Base-by-base conservation (phyloP, 2,113 vertebrate species). In the Chaetorhynchus papuensis region DNA sequence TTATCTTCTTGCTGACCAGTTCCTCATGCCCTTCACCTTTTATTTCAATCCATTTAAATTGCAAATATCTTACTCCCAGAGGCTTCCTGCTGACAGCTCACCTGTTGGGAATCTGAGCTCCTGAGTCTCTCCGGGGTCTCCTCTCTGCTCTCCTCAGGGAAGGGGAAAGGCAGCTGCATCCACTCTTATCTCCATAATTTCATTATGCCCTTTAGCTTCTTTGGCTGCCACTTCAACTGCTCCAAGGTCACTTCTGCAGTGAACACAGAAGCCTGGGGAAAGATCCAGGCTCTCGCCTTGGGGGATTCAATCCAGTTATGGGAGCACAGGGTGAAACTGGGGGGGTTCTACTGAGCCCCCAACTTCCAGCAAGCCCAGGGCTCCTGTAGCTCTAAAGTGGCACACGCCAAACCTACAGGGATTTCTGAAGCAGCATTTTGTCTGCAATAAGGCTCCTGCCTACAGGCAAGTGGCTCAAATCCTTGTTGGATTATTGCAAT, bases 21-120 rank as follows among this genome's bases (percentile, higher is more conserved):
- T 80, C 61, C 75, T 96, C 27, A 3, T n/a, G 74, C n/a, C 53
- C 69, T 76, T 77, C 54, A 22, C 35, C 35, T 96, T 87, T 79
- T 44, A 59, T 88, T 95, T 77, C 39, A 77, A n/a, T 19, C 19
- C 7, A 68, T 94, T 96, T 94, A 49, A 91, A 85, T 90, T 95
- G 45, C 84, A 91, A 90, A 93, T 65, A 24, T 6, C 59, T 80
- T 14, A 6, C 10, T 87, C 71, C 35, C 27, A 37, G 50, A 11
- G 30, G 41, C 35, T 90, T 93, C 91, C 54, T 85, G 63, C 87
- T 93, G 85, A 88, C 28, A 2, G 24, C 16, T 91, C 9, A 5
- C 54, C 76, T 90, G 45, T 26, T 78, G 59, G 84, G 86, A 63
- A 50, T 26, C 39, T 6, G 37, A 83, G 82, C 66, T 59, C 31